Evolutionary conservation across 1,140 invertebrate species (phyloP), one percentile per base, ranked within the genome.

Genomic region (Choristoneura fumiferana): DNA sequence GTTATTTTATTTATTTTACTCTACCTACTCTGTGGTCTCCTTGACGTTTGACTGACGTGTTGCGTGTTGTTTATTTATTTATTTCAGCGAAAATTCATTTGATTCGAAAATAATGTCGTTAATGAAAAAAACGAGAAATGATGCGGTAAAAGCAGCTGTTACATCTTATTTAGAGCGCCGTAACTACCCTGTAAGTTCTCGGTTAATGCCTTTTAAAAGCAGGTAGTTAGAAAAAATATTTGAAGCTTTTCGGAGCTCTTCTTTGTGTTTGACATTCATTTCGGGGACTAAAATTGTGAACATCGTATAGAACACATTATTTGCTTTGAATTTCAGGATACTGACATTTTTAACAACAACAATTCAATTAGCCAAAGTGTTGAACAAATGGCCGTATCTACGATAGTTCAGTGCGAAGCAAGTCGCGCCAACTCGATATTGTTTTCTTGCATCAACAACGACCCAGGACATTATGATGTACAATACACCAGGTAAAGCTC

Each of bases 401-500:
- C 87, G 29, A 89, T 90, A 59, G 81, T 90, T 22, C 85, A 90
- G 59, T 87, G 85, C 71, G 89, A 89, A 69, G 74, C 89, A 6
- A 89, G 88, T 73, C 78, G 88, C 9, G 73, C 86, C 4, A 90
- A 90, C 69, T 90, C 89, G 33, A 88, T 90, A 56, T 68, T 90
- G 35, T 90, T 89, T 71, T 90, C 89, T 5, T 91, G 90, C 53
- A 91, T 92, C 2, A 92, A 91, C 57, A 92, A 92, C 66, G 91
- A 92, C 70, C 89, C 91, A 9, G 82, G 84, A 8, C 90, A 91
- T 57, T 91, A 91, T 55, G 91, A 92, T 60, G 81, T 90, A 64
- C 91, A 92, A 64, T 92, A 92, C 61, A 83, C 85, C 8, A 90
- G 84, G 89, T 91, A 78, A 45, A 49, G 13, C 8, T 17, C 29